Evolutionary conservation across 2,797 vertebrate genomes (phyloP).

Genomic region (Mus spretus): DNA sequence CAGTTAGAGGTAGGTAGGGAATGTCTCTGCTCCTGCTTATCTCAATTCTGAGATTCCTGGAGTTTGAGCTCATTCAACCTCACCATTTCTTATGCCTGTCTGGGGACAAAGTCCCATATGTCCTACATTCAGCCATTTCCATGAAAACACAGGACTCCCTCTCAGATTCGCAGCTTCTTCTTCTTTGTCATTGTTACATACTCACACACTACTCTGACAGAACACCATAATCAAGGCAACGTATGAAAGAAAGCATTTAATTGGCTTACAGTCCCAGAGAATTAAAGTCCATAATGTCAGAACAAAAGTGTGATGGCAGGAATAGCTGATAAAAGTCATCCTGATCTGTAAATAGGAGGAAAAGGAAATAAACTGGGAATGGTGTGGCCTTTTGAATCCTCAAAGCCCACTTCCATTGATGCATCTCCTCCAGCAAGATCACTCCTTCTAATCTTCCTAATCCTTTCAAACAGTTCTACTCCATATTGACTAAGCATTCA

Average conservation of each 20-base stretch:
- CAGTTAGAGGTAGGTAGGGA: too few species aligned
- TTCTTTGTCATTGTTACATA: background rate
- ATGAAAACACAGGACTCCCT: background rate
- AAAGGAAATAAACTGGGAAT: background rate
- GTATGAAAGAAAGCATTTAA: background rate
- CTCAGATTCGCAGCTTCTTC: background rate
- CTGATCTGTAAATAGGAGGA: background rate
- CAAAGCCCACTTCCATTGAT: background rate
- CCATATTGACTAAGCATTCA: background rate
- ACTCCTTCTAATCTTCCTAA: background rate
- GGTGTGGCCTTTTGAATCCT: background rate
- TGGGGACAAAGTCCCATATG: too few species aligned
- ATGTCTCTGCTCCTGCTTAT: too few species aligned
- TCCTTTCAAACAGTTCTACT: background rate
- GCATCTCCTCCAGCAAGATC: background rate
- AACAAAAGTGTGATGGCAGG: background rate
- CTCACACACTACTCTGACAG: background rate
- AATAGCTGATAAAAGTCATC: background rate
- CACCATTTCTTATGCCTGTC: too few species aligned
- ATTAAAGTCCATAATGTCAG: too few species aligned
- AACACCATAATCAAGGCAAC: background rate
- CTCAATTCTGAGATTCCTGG: too few species aligned
- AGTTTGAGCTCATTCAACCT: too few species aligned
- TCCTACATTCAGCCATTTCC: background rate
- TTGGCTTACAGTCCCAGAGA: background rate